Conservation (phyloP, 2,113 vertebrate species). For the Catharus minimus region DNA sequence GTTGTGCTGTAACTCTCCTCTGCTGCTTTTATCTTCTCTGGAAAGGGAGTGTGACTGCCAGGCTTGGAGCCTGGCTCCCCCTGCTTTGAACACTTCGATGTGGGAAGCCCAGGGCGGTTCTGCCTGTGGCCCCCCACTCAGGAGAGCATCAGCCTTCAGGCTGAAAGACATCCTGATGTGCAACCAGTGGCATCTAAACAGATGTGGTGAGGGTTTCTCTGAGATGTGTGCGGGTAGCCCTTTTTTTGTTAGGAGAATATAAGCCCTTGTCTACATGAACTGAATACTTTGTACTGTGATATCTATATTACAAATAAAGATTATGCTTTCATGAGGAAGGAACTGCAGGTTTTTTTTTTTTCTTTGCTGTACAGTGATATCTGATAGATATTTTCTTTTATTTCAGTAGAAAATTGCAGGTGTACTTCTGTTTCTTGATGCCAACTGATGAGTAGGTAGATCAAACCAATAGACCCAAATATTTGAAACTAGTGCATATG, state of each 20-base stretch:
- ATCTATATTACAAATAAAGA: neutral
- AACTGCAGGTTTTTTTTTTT: neutral
- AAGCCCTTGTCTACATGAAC: neutral
- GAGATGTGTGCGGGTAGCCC: neutral
- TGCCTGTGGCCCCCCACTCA: neutral
- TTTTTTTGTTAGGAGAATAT: neutral
- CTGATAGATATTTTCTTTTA: neutral
- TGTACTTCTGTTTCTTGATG: neutral
- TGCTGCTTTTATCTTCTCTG: conserved; percentile 36
- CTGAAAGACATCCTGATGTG: neutral
- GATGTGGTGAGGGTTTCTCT: neutral
- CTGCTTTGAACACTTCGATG: neutral
- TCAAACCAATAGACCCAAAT: neutral
- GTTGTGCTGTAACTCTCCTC: conserved; percentile 31
- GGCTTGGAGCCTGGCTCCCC: neutral
- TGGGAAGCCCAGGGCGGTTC: neutral
- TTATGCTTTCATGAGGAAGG: neutral
- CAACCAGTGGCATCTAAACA: neutral
- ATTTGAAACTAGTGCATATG: accelerated
- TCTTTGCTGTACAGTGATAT: neutral
- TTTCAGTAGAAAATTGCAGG: neutral
- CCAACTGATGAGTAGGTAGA: neutral
- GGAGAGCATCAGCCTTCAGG: neutral
- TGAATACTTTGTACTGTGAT: neutral
- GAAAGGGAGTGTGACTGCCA: neutral